Conservation (phyloP, 2,113 vertebrate genomes). For the Eublepharis macularius region DNA sequence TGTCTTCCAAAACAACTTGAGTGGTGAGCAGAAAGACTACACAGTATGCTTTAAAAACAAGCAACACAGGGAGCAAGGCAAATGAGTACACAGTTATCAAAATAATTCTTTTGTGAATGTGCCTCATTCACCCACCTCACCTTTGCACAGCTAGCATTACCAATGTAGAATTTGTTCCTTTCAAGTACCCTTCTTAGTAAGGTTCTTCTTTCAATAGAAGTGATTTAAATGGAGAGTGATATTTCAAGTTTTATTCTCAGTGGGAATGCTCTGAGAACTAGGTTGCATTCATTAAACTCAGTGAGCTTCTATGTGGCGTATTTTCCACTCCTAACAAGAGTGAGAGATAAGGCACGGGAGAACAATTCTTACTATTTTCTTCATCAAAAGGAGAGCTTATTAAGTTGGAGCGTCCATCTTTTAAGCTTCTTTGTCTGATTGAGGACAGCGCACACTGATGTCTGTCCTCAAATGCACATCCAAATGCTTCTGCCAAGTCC, state of each 20-base stretch:
- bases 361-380: not conserved
- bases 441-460: no score
- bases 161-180: not conserved
- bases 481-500: not conserved
- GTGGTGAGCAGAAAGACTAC: not conserved
- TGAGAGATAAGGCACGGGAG: not conserved
- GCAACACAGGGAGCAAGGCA: not conserved
- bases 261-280: not conserved
- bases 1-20: not conserved
- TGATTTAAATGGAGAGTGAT: not conserved
- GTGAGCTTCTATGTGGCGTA: not conserved
- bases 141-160: not conserved
- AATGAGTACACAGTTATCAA: not conserved
- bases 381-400: not conserved
- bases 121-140: not conserved
- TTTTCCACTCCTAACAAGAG: not conserved
- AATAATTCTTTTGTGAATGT: not conserved
- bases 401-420: not conserved
- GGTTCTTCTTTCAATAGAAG: not conserved
- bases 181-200: not conserved
- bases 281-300: not conserved
- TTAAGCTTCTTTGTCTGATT: not conserved
- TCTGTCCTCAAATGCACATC: not conserved
- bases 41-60: not conserved
- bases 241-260: conserved; percentile 14